A percentile compares a stretch with the other conserved stretches of the same genome.
Evolutionary conservation across 2,113 vertebrate species (phyloP).

Genomic region (Tragelaphus buxtoni): DNA sequence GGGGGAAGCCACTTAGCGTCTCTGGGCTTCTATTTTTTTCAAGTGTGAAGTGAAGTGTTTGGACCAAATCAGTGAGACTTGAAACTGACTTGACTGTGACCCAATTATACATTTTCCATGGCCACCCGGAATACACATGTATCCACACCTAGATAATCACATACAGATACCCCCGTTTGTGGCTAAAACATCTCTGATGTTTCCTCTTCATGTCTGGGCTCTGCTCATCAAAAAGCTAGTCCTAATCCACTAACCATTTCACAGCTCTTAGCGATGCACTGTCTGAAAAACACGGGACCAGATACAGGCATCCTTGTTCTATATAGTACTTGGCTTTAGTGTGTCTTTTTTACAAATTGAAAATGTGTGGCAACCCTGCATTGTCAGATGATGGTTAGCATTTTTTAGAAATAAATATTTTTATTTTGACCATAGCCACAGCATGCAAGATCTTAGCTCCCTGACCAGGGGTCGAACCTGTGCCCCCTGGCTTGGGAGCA

Average conservation of each 20-base stretch:
- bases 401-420: not conserved
- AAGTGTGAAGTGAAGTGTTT: not conserved
- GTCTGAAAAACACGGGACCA: not conserved
- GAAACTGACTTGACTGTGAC: not conserved
- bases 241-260: not conserved
- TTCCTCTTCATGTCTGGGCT: not conserved
- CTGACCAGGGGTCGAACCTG: not conserved
- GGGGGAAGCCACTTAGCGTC: not conserved
- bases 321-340: not conserved
- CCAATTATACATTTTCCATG: accelerated
- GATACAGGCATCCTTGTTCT: not conserved
- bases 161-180: accelerated
- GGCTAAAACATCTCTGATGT: accelerated
- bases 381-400: not conserved
- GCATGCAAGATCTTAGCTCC: not conserved
- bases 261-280: not conserved
- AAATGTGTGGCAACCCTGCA: not conserved
- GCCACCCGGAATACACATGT: accelerated
- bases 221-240: not conserved
- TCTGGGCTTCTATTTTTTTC: not conserved
- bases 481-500: not conserved
- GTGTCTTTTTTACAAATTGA: not conserved
- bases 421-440: not conserved
- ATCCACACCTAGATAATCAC: accelerated
- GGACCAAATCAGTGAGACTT: not conserved